Base-by-base conservation (phyloP, 2,797 vertebrate species). In the Yasuhikotakia modesta region DNA sequence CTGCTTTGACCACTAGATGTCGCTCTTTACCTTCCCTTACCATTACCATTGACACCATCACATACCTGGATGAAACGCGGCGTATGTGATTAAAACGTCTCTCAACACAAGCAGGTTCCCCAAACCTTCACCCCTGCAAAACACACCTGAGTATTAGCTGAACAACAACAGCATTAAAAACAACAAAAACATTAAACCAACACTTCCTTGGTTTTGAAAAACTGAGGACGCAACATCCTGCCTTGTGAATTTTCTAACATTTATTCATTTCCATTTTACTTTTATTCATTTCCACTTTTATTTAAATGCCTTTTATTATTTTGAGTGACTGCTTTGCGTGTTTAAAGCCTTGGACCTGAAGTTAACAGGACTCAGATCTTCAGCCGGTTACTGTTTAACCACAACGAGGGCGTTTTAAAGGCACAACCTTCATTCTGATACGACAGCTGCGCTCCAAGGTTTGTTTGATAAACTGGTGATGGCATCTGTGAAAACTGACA, bases 21-120 rank as follows among this genome's bases (percentile, higher is more conserved):
- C 60, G 8, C 22, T 53, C 7, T 32, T 46, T 3, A 39, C 5
- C 17, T 57, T 17, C 1, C 19, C 14, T n/a, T 19, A 39, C 35
- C 7, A 39, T 1, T 7, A 39, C 4, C 10, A 14, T 24, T 3
- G 48, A 64, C n/a, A 55, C 32, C 43, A 21, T 1, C 8, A 3
- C 68, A 85, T 87, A 92, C 93, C 91, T 90, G 90, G 91, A 82
- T 93, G 91, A 84, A 93, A 92, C 79, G 92, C 93, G 83, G 92
- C 94, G 39, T 91, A 95, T 1, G 93, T 93, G 87, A 94, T 89
- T 48, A 94, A 92, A 85, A 93, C 92, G 35, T 94, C 89, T 85
- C 89, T 87, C 79, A 94, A 81, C 67, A 93, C 92, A 84, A 92
- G 79, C 24, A 94, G 86, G 58, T 94, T 93, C 13, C 91, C 91